Conservation (phyloP, 2,888 invertebrate species). For the Plebejus argus region DNA sequence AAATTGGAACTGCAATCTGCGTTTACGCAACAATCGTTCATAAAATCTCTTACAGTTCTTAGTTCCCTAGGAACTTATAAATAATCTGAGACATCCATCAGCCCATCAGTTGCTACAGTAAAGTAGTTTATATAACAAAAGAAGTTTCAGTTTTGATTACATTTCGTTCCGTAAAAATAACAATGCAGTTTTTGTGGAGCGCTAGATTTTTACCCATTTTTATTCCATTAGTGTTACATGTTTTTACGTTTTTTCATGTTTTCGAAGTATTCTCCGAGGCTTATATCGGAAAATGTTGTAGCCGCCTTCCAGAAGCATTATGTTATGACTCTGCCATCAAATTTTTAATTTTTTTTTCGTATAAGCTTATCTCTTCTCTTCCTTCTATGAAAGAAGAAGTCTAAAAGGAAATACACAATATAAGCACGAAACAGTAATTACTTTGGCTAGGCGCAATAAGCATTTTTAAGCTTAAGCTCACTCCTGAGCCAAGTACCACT, state of each 20-base stretch:
- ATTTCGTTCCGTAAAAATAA: not conserved
- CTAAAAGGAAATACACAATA: not conserved
- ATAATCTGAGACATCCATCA: too few relatives aligned
- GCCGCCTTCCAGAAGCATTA: not conserved
- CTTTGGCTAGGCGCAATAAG: constrained; percentile 24
- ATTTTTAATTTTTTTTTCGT: not conserved
- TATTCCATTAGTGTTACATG: constrained; percentile 18
- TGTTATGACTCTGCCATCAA: not conserved
- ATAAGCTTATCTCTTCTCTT: not conserved
- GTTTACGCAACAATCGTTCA: too few relatives aligned
- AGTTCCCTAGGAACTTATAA: too few relatives aligned
- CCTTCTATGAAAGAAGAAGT: not conserved
- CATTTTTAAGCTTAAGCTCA: constrained; percentile 19
- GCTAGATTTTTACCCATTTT: constrained; percentile 8
- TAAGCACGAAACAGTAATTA: not conserved
- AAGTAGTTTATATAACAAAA: not conserved
- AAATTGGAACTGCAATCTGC: too few relatives aligned
- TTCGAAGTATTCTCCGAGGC: not conserved
- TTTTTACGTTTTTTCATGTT: constrained; percentile 18
- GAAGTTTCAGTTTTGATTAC: not conserved
- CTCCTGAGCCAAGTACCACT: constrained; percentile 6
- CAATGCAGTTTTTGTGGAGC: not conserved
- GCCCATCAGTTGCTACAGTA: too few relatives aligned
- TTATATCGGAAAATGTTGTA: not conserved
- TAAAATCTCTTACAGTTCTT: too few relatives aligned